A percentile compares a stretch with the other conserved stretches of the same genome.
Evolutionary conservation across 2,113 vertebrate species (phyloP).

Genomic region (Cichladusa arquata): DNA sequence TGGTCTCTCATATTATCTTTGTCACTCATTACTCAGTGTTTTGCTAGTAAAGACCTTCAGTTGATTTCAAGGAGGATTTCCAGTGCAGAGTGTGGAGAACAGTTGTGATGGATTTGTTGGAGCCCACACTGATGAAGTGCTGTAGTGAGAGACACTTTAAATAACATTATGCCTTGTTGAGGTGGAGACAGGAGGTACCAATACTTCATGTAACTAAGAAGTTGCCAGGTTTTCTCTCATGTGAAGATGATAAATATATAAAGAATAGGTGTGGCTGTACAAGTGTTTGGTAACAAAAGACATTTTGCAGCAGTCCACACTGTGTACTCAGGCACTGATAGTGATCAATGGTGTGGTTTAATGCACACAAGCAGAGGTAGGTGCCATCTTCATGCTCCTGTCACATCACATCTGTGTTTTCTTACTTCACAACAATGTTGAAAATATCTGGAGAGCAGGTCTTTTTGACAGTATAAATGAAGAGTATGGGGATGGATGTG

Average conservation of each 20-base stretch:
- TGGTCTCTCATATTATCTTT: not conserved
- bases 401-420: not conserved
- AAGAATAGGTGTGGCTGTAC: not conserved
- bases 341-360: not conserved
- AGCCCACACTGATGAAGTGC: not conserved
- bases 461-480: not conserved
- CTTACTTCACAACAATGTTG: accelerated
- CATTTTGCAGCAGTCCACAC: not conserved
- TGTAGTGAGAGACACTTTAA: not conserved
- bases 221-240: not conserved
- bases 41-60: not conserved
- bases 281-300: not conserved
- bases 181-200: not conserved
- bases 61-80: not conserved
- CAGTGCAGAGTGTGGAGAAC: not conserved
- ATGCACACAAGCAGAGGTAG: not conserved
- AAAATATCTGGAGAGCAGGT: not conserved
- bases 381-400: not conserved
- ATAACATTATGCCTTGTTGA: not conserved
- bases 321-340: not conserved
- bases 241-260: not conserved
- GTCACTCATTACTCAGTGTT: not conserved
- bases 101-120: not conserved
- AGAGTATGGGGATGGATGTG: not conserved
- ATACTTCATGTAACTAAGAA: not conserved